A percentile compares a stretch with the other conserved stretches of the same genome.
Conservation (phyloP, 2,113 vertebrate species). For the Aythya baeri region DNA sequence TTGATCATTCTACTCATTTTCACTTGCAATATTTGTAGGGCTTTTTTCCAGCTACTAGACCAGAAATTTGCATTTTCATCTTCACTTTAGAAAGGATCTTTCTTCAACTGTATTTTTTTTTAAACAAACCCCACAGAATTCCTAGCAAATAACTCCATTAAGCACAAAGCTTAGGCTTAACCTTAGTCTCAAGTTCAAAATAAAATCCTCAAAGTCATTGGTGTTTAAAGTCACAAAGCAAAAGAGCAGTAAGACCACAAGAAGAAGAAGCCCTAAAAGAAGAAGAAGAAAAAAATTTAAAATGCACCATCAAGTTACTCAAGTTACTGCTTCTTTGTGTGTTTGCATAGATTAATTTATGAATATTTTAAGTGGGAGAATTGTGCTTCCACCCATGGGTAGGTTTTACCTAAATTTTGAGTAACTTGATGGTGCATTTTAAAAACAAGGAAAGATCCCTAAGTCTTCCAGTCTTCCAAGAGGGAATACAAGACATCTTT, state of each 20-base stretch:
- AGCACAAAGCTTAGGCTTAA: neutral
- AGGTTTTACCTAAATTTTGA: neutral
- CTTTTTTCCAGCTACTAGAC: neutral
- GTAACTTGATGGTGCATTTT: neutral
- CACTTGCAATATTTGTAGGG: neutral
- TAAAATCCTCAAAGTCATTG: neutral
- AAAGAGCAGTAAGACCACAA: neutral
- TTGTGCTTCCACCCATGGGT: neutral
- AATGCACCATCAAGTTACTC: neutral
- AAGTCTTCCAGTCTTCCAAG: neutral
- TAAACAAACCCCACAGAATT: neutral
- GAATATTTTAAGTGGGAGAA: constrained; percentile 38
- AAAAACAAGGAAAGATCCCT: neutral
- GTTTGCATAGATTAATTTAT: neutral
- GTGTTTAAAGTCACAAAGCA: neutral
- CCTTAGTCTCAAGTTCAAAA: neutral
- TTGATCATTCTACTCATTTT: neutral
- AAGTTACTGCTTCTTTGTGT: neutral
- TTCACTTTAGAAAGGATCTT: neutral
- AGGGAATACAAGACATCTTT: neutral
- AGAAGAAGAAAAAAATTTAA: neutral
- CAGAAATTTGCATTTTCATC: neutral
- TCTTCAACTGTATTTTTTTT: neutral
- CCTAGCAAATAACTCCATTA: neutral
- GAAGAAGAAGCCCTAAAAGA: neutral